Base-by-base conservation (phyloP, 1,140 invertebrate species). In the Stegodyphus dumicola region DNA sequence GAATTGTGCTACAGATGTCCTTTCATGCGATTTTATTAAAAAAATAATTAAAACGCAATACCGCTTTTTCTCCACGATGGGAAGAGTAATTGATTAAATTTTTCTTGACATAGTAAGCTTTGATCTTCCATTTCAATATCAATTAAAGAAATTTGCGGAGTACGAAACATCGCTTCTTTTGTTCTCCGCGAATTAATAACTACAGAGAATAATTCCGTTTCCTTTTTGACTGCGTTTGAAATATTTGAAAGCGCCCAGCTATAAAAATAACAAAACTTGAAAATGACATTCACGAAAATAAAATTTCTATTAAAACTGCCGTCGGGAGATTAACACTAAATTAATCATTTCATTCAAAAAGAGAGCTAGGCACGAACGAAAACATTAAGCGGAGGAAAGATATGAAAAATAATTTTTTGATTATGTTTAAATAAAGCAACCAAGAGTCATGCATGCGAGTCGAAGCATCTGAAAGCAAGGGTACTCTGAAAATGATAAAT, bases 281-380 rank as follows among this genome's bases (percentile, higher is more conserved):
- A 60, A 33, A 33, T 33, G 33, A 15, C 56, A 60, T 60, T 60
- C 15, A 9, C 9, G 15, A 60, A 15, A 60, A 60, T 60, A 60
- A 60, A 9, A 60, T 60, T 60, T 60, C 56, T 60, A 60, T 60
- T 60, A 11, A 60, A 60, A 60, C 56, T 60, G 56, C 9, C 9
- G 15, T 15, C 9, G 77, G 66, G 70, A 79, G 77, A 79, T 79
- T 79, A 79, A 79, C 77, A 56, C 65, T 70, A 79, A 79, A 79
- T 79, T 79, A 79, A 79, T 79, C 77, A 79, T 79, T 48, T 52
- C 51, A 18, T 70, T 79, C 13, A 60, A 15, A 60, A 60, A 15
- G 15, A 60, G 33, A 33, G 33, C 33, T 33, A 33, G 33, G 33
- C 33, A 33, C 9, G 56, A 15, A 60, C 15, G 56, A 60, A 60